These are phyloP conservation scores for Psittacula cyanocephala DNA, from an alignment of 2,113 vertebrate genomes.

Conservation along the genomic window DNA sequence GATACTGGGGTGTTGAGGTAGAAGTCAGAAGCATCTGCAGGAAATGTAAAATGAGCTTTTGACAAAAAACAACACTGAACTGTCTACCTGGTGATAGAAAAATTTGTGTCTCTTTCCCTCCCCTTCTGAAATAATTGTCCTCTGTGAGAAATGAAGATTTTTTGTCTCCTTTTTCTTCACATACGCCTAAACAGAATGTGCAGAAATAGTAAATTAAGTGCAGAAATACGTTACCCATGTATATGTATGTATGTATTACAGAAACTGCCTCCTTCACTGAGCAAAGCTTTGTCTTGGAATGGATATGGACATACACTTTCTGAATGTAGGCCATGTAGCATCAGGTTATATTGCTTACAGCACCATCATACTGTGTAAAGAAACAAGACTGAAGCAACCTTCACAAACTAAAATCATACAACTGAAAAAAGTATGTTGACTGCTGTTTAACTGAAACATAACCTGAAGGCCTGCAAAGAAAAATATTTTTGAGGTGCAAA, in stretches of 20 bases:
- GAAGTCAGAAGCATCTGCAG: not conserved
- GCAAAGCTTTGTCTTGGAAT: conserved; percentile 6
- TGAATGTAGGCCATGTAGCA: not conserved
- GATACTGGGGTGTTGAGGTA: not conserved
- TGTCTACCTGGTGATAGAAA: not conserved
- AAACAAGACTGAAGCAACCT: not conserved
- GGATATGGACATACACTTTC: not conserved
- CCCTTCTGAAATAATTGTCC: not conserved
- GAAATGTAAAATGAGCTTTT: not conserved
- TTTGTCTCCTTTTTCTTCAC: not conserved
- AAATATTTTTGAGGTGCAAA: not conserved
- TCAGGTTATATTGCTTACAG: not conserved
- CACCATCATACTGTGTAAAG: not conserved
- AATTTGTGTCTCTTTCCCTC: not conserved
- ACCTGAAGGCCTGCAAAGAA: not conserved
- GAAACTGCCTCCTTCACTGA: not conserved
- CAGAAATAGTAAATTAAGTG: not conserved
- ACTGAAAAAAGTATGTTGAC: not conserved
- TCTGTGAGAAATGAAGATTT: not conserved
- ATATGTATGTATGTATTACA: not conserved
- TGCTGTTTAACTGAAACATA: not conserved
- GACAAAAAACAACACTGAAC: not conserved
- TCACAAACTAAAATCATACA: not conserved
- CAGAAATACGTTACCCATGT: not conserved
- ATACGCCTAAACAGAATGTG: not conserved